These are phyloP conservation scores for Formica selysi DNA, from an alignment of 1,140 invertebrate species.

Conservation along the genomic window DNA sequence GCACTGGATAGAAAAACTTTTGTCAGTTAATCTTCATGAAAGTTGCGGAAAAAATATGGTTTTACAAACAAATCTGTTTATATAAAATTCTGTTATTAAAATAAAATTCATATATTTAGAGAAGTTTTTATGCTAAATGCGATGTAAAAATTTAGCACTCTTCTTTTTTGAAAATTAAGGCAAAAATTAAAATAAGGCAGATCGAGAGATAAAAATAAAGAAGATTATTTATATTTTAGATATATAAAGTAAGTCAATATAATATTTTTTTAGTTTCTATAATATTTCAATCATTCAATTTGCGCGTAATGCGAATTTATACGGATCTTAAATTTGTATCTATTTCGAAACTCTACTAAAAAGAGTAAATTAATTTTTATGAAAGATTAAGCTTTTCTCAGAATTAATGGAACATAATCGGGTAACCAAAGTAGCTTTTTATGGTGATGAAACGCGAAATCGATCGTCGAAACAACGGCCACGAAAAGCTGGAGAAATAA, in stretches of 20 bases:
- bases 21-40: conserved; percentile 5
- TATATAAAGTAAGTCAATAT: too few relatives aligned
- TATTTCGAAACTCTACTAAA: background rate
- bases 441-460: background rate
- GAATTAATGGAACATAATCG: background rate
- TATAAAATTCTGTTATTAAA: background rate
- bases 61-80: background rate
- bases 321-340: background rate
- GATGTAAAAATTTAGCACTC: background rate
- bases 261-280: background rate
- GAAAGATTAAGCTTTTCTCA: background rate
- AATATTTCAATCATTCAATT: background rate
- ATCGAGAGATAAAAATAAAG: too few relatives aligned
- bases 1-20: conserved; percentile 13
- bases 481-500: background rate
- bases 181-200: too few relatives aligned
- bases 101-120: background rate
- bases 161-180: background rate
- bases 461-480: background rate
- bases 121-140: too few relatives aligned
- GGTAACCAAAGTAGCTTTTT: background rate
- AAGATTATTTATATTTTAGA: background rate
- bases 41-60: background rate
- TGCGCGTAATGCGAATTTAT: background rate
- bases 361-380: background rate